A percentile compares a stretch with the other conserved stretches of the same genome.
Evolutionary conservation across 2,113 vertebrate genomes (phyloP).

Genomic region (Sphaerodactylus townsendi): DNA sequence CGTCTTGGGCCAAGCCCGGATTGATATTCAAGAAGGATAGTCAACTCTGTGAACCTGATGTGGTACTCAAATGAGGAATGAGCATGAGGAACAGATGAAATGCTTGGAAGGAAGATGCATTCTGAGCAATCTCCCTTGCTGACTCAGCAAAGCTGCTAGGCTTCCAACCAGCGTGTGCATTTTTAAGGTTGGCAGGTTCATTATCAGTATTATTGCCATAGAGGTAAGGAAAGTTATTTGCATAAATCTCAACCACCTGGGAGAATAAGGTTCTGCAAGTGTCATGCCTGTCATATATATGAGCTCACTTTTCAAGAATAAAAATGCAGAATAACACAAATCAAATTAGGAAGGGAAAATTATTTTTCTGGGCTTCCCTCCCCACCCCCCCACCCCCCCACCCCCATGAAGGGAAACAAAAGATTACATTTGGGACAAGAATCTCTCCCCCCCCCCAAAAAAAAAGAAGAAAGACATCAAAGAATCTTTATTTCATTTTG

Average conservation of each 20-base stretch:
- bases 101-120: background rate
- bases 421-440: background rate
- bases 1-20: background rate
- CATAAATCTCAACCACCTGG: background rate
- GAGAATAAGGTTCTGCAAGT: background rate
- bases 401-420: background rate
- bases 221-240: conserved; percentile 4
- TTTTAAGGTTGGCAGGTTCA: conserved; percentile 6
- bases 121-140: background rate
- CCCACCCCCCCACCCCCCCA: too few species aligned
- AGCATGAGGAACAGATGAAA: background rate
- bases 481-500: background rate
- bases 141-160: background rate
- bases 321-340: background rate
- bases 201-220: background rate
- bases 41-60: background rate
- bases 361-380: background rate
- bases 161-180: background rate
- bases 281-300: background rate
- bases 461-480: background rate
- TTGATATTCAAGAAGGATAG: background rate
- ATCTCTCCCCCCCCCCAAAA: background rate
- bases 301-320: background rate
- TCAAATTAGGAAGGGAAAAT: background rate
- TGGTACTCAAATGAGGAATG: background rate